These are phyloP conservation scores for Psammodynastes pulverulentus DNA, from an alignment of 2,113 vertebrate genomes.

Conservation along the genomic window DNA sequence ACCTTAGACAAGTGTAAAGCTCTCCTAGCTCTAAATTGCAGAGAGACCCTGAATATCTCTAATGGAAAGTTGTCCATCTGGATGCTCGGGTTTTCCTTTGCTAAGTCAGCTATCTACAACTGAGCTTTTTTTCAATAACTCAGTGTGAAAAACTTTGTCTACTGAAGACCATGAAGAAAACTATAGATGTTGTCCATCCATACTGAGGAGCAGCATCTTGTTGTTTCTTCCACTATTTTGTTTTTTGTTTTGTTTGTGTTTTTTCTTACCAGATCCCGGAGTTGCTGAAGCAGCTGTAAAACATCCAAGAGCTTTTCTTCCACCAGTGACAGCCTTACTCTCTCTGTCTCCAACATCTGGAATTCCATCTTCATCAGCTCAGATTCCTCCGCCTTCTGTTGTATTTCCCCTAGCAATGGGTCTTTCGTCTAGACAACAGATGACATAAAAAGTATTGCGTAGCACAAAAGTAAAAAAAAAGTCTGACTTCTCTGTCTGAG, in stretches of 20 bases:
- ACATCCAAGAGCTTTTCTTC: constrained; percentile 91
- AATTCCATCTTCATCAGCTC: constrained; percentile 84
- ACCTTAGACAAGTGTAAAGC: background rate
- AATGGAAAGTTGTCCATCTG: background rate
- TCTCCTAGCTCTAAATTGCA: background rate
- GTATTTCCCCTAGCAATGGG: constrained; percentile 75
- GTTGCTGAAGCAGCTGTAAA: constrained; percentile 85
- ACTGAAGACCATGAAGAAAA: background rate
- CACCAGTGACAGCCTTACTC: constrained; percentile 86
- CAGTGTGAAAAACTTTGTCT: background rate
- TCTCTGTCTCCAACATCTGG: constrained; percentile 89
- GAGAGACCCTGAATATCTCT: background rate
- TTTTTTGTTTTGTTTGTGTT: background rate
- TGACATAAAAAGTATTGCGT: constrained; percentile 18
- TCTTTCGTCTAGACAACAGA: constrained; percentile 73
- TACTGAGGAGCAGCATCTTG: background rate
- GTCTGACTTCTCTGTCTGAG: background rate
- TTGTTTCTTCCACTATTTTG: background rate
- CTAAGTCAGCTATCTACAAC: background rate
- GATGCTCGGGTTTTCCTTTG: background rate
- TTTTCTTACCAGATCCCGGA: constrained; percentile 79
- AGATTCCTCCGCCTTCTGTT: constrained; percentile 78
- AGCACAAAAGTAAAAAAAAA: background rate
- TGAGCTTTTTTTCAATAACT: background rate
- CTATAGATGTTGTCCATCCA: background rate